A percentile compares a stretch with the other conserved stretches of the same genome.
Evolutionary conservation across 2,888 invertebrate genomes (phyloP).

Genomic region (Machimus atricapillus): DNA sequence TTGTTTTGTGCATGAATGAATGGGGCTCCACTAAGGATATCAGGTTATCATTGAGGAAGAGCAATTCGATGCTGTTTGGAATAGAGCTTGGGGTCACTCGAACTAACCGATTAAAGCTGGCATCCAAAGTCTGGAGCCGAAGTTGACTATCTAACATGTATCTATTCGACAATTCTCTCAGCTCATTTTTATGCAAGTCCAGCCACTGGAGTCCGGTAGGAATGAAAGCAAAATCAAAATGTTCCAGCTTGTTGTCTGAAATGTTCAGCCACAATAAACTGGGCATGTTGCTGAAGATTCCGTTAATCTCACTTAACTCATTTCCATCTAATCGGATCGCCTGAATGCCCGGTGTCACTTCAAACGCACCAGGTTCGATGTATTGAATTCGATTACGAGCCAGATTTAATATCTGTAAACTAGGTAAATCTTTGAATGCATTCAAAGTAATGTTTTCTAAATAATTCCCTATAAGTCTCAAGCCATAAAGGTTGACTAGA

Average conservation of each 20-base stretch:
- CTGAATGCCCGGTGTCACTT: conserved; percentile 79
- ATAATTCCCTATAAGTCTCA: conserved; percentile 89
- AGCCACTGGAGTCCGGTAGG: conserved; percentile 86
- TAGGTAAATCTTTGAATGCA: conserved; percentile 79
- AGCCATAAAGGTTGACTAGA: conserved; percentile 83
- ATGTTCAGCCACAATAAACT: conserved; percentile 89
- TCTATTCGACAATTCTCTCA: conserved; percentile 79
- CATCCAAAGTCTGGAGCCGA: conserved; percentile 82
- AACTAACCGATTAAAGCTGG: conserved; percentile 87
- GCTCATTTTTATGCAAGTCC: conserved; percentile 87
- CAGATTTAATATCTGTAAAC: conserved; percentile 84
- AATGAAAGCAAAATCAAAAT: conserved; percentile 87
- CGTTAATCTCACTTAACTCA: conserved; percentile 80
- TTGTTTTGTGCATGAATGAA: conserved; percentile 87
- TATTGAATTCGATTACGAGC: conserved; percentile 82
- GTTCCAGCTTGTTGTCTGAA: conserved; percentile 86
- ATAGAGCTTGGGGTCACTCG: conserved; percentile 78
- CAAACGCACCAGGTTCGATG: conserved; percentile 83
- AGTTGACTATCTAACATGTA: conserved; percentile 74
- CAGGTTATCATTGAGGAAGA: conserved; percentile 89
- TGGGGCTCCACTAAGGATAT: conserved; percentile 86
- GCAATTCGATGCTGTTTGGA: conserved; percentile 83
- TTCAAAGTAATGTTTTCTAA: conserved; percentile 81
- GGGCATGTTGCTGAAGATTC: conserved; percentile 82
- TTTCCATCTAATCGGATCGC: conserved; percentile 89